A percentile compares a stretch with the other conserved stretches of the same genome.
These are phyloP conservation scores for Babylonia areolata DNA, from an alignment of 1,140 invertebrate species.

Conservation along the genomic window DNA sequence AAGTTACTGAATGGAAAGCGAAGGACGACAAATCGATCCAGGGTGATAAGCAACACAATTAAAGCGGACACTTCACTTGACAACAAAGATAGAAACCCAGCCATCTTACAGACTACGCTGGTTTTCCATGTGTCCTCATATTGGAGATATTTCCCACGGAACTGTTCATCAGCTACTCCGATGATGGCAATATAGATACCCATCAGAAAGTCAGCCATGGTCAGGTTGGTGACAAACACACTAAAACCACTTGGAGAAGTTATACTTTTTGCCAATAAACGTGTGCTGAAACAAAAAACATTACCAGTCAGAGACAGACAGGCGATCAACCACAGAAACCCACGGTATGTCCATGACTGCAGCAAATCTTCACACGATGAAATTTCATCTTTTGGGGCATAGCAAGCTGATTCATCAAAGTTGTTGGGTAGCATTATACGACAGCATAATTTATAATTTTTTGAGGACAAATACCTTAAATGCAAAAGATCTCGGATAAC, in stretches of 20 bases:
- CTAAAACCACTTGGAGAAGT: constrained; percentile 45
- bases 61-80: constrained; percentile 39
- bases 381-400: constrained; percentile 37
- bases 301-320: constrained; percentile 51
- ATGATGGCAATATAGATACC: constrained; percentile 34
- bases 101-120: constrained; percentile 16
- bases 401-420: constrained; percentile 33
- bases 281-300: constrained; percentile 33
- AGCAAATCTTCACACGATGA: constrained; percentile 57
- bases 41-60: constrained; percentile 50
- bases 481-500: constrained; percentile 34
- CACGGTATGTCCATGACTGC: constrained; percentile 31
- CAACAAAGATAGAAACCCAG: constrained; percentile 33
- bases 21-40: constrained; percentile 38
- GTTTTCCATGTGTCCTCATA: constrained; percentile 21
- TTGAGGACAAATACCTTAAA: constrained; percentile 29
- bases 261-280: constrained; percentile 15
- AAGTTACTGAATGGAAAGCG: constrained; percentile 22
- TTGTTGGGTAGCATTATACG: background rate
- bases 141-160: constrained; percentile 53
- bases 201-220: constrained; percentile 38
- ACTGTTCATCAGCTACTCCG: constrained; percentile 32
- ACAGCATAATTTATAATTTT: constrained; percentile 46
- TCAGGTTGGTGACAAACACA: constrained; percentile 52
- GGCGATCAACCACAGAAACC: constrained; percentile 50